Percentiles rank a stretch among this genome's conserved stretches.
Conservation (phyloP, 2,797 vertebrate species). For the Chaenodraco wilsoni region DNA sequence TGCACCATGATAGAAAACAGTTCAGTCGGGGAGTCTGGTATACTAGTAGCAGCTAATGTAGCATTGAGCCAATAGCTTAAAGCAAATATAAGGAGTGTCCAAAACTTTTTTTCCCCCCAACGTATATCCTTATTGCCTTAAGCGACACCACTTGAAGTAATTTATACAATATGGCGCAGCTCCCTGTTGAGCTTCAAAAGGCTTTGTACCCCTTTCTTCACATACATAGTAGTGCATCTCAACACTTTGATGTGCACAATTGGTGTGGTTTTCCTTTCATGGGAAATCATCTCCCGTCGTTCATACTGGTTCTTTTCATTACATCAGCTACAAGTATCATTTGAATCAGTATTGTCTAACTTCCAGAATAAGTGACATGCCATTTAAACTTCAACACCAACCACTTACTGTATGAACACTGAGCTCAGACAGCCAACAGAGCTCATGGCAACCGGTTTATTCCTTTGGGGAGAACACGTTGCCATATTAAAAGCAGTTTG, state of each 20-base stretch:
- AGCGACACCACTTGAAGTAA: neutral
- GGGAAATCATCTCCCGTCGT: conserved; percentile 11
- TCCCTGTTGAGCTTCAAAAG: conserved; percentile 6
- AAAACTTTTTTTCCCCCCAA: neutral
- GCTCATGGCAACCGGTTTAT: conserved; percentile 24
- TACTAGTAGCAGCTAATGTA: neutral
- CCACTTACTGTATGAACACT: conserved; percentile 13
- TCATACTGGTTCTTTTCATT: conserved; percentile 6
- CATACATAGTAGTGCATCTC: neutral
- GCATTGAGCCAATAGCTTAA: neutral
- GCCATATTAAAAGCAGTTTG: conserved; percentile 15
- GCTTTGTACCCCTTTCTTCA: neutral
- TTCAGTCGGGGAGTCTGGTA: neutral
- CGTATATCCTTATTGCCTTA: neutral
- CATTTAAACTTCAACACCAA: conserved; percentile 37
- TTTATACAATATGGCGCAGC: conserved; percentile 6
- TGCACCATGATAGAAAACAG: neutral
- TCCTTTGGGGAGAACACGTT: conserved; percentile 7
- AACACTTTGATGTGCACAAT: conserved; percentile 21
- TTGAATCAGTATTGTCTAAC: conserved; percentile 34
- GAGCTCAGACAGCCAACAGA: conserved; percentile 18
- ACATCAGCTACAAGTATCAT: conserved; percentile 10
- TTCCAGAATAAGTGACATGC: conserved; percentile 27
- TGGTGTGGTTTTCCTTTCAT: conserved; percentile 9
- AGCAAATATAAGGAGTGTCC: neutral